These are phyloP conservation scores for Mirza zaza DNA, from an alignment of 2,113 vertebrate genomes.

Conservation along the genomic window DNA sequence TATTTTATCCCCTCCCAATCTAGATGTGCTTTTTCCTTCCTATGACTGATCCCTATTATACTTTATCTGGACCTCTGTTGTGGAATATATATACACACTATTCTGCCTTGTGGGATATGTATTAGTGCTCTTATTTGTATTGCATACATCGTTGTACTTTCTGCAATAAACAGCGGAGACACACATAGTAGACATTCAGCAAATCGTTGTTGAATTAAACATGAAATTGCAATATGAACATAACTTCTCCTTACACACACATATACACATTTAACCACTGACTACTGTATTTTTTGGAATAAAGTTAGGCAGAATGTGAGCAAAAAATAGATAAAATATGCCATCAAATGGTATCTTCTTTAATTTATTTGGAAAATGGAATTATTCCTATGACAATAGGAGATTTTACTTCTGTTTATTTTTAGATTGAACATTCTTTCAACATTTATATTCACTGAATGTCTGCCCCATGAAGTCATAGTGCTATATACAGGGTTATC, in stretches of 20 bases:
- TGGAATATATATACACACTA: neutral
- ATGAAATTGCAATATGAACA: neutral
- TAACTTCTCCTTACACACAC: slow-evolving; percentile 1
- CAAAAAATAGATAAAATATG: slow-evolving; percentile 13
- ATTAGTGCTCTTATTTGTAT: neutral
- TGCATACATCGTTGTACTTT: slow-evolving; percentile 20
- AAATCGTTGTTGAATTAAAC: slow-evolving; percentile 34
- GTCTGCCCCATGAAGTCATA: slow-evolving; percentile 8
- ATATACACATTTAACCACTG: neutral
- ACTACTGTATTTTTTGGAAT: neutral
- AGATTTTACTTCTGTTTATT: slow-evolving; percentile 16
- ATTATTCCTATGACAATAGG: neutral
- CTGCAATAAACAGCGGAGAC: neutral
- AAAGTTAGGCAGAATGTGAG: neutral
- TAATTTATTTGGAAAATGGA: slow-evolving; percentile 28
- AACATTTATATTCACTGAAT: slow-evolving; percentile 25
- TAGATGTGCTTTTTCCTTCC: neutral
- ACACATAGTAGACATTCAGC: neutral
- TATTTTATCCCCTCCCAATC: neutral
- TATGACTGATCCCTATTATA: neutral
- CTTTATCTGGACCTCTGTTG: neutral
- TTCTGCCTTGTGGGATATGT: neutral
- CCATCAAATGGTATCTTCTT: neutral
- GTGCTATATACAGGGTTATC: neutral
- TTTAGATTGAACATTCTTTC: slow-evolving; percentile 22